phyloP scores from a whole-genome alignment of 1,140 invertebrate species.

The Cotesia glomerata region DNA sequence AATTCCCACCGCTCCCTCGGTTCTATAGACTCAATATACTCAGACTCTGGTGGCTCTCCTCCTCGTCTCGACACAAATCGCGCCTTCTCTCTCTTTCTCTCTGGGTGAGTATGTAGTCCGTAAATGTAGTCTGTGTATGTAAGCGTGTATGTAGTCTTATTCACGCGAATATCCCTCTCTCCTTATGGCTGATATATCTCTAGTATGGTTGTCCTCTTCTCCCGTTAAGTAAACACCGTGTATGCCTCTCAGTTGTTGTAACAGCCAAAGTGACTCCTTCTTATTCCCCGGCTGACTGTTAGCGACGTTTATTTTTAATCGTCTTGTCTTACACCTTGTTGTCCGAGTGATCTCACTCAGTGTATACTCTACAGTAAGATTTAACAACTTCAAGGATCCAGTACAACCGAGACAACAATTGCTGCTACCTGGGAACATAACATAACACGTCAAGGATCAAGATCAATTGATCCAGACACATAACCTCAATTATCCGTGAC shows the following conservation, averaged over 20 bases:
- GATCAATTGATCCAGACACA: conserved; percentile 14
- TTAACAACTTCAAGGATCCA: conserved; percentile 33
- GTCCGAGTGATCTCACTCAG: conserved; percentile 36
- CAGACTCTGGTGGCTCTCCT: conserved; percentile 45
- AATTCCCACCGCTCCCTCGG: conserved; percentile 62
- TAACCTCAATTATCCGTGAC: neutral
- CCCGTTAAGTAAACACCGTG: too few species aligned
- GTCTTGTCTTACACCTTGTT: conserved; percentile 21
- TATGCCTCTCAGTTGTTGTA: too few species aligned
- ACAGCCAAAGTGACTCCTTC: too few species aligned
- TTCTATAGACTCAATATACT: conserved; percentile 51
- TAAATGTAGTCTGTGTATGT: neutral
- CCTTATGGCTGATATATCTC: neutral
- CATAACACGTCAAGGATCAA: conserved; percentile 6
- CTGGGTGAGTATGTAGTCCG: conserved; percentile 17
- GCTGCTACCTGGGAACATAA: conserved; percentile 45
- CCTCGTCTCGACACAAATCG: conserved; percentile 24
- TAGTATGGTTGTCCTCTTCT: neutral
- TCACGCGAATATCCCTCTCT: conserved; percentile 9
- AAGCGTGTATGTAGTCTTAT: conserved; percentile 14
- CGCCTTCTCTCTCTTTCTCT: conserved; percentile 31
- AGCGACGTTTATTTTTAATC: neutral
- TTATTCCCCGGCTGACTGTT: too few species aligned
- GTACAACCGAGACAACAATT: neutral
- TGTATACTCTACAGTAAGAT: neutral